Evolutionary conservation across 2,113 vertebrate genomes (phyloP), one percentile per base, ranked within the genome.

Genomic region (Cebidichthys violaceus): DNA sequence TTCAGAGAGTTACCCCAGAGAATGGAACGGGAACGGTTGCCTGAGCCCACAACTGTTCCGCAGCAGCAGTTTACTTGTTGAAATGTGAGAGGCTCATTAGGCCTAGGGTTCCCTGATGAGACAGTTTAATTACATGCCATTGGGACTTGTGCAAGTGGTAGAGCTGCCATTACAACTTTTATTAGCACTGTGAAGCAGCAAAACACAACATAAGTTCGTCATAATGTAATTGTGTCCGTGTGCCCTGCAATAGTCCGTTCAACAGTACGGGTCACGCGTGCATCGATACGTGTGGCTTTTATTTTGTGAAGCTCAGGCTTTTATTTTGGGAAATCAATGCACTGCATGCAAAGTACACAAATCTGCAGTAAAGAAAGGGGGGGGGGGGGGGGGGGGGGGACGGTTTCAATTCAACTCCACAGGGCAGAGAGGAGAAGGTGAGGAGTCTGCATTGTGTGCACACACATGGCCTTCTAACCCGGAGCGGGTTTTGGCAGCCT

Each of bases 111-210:
- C 85, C 88, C 91, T 76, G 89, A 90, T 90, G 91, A 92, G 87
- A 86, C 87, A 81, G 75, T 92, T 93, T 93, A 93, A 93, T 92
- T 91, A 92, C 86, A 85, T 83, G 89, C 91, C 86, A 85, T 54
- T 78, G 88, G 82, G 89, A 88, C 85, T 76, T 29, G 78, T 71
- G 76, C 67, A 70, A 89, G 76, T 80, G 76, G 69, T 84, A 41
- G 64, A 87, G 84, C 75, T 89, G 82, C 80, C 86, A 73, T 85
- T 88, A 83, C 85, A 90, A 85, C 87, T 73, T 81, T 82, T 75
- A 84, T 83, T 77, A 66, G 60, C 71, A 75, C 71, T 59, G 50
- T 75, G 73, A 77, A 77, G 74, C 55, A 43, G 68, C 64, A 83
- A 82, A 82, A 78, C 14, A 17, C 29, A 75, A 75, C 71, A 72